Percentiles rank a stretch among this genome's conserved stretches.
These are phyloP conservation scores for Heliopora coerulea DNA, from an alignment of 92 coral and sea anemone species.

Conservation along the genomic window DNA sequence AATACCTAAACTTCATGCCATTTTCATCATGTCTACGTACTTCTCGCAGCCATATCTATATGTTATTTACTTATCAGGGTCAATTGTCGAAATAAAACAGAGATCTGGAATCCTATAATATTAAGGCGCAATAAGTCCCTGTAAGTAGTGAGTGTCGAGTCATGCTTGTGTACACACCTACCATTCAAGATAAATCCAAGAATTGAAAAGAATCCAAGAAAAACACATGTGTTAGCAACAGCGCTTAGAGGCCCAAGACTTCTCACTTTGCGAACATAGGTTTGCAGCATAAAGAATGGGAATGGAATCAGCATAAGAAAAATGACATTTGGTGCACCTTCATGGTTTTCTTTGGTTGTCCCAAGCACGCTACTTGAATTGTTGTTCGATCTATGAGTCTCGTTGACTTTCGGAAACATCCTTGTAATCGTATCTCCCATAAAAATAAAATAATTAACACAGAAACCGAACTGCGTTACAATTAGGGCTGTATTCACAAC, in stretches of 20 bases:
- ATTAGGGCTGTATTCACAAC: slow-evolving; percentile 82
- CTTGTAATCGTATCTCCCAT: slow-evolving; percentile 78
- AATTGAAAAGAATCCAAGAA: slow-evolving; percentile 83
- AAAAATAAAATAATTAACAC: slow-evolving; percentile 91
- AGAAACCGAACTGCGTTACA: slow-evolving; percentile 78
- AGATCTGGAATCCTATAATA: too few species aligned
- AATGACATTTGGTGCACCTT: slow-evolving; percentile 68
- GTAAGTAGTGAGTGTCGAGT: too few species aligned
- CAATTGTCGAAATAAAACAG: too few species aligned
- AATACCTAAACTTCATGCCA: too few species aligned
- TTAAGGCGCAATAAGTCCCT: too few species aligned
- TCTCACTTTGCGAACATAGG: slow-evolving; percentile 80
- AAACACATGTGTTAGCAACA: slow-evolving; percentile 77
- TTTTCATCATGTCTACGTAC: too few species aligned
- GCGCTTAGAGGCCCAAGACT: slow-evolving; percentile 95
- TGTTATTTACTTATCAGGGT: too few species aligned
- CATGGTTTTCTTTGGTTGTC: not conserved
- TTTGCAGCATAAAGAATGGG: slow-evolving; percentile 80
- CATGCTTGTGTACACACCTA: too few species aligned
- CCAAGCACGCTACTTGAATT: not conserved
- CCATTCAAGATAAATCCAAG: slow-evolving; percentile 75
- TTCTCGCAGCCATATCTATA: too few species aligned
- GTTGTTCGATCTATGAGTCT: not conserved
- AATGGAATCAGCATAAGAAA: slow-evolving; percentile 77
- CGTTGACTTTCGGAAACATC: slow-evolving; percentile 56